Conservation (phyloP, 2,797 vertebrate genomes). For the Megalops cyprinoides region DNA sequence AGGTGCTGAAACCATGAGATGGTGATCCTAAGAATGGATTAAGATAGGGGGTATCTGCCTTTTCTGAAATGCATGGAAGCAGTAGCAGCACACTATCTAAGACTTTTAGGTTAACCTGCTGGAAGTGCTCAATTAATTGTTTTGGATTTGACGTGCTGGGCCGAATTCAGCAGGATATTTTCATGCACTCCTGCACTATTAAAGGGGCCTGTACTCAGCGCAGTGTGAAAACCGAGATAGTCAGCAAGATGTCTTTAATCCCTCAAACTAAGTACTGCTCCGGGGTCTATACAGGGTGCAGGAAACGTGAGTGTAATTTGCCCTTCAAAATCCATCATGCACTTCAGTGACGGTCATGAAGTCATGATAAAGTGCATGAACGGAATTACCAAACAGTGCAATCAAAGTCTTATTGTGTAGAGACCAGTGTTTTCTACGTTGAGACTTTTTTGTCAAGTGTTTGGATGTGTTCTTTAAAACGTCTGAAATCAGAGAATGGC, state of each 20-base stretch:
- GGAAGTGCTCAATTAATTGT: not conserved
- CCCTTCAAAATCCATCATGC: slow-evolving; percentile 32
- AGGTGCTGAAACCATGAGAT: slow-evolving; percentile 9
- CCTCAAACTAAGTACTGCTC: not conserved
- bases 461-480: slow-evolving; percentile 23
- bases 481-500: slow-evolving; percentile 24
- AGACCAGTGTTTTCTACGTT: slow-evolving; percentile 29
- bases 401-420: slow-evolving; percentile 34
- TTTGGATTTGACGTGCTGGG: not conserved
- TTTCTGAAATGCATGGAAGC: slow-evolving; percentile 14
- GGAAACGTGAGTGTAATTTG: slow-evolving; percentile 21
- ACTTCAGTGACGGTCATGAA: slow-evolving; percentile 17
- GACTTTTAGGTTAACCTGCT: not conserved
- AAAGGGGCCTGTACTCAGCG: not conserved
- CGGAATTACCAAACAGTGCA: slow-evolving; percentile 33
- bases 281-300: not conserved
- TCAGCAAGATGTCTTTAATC: not conserved
- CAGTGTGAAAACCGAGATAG: not conserved
- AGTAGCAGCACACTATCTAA: not conserved
- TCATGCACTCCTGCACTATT: not conserved
- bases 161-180: not conserved
- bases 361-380: slow-evolving; percentile 33
- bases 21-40: slow-evolving; percentile 23
- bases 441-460: slow-evolving; percentile 36
- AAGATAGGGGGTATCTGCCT: slow-evolving; percentile 18